Evolutionary conservation across 2,888 invertebrate genomes (phyloP).

Genomic region (Pharmacophagus antenor): DNA sequence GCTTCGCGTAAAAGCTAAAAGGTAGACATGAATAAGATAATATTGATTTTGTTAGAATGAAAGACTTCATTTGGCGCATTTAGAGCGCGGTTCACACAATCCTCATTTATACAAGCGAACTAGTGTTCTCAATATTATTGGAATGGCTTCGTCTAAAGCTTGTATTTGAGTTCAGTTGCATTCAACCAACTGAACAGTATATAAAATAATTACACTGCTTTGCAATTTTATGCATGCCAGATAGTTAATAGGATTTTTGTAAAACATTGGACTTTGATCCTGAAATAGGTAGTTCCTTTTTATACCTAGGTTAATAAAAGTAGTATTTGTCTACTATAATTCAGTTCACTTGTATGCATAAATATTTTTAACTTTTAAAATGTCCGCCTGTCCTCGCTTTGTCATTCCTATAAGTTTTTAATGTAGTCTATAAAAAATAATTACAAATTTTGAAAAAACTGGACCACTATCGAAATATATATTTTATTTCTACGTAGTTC

Average conservation of each 20-base stretch:
- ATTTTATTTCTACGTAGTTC: not conserved
- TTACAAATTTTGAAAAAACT: too few species aligned
- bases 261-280: constrained; percentile 44
- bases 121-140: constrained; percentile 63
- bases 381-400: constrained; percentile 44
- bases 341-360: constrained; percentile 18
- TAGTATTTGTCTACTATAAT: constrained; percentile 26
- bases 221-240: constrained; percentile 79
- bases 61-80: constrained; percentile 63
- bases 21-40: constrained; percentile 55
- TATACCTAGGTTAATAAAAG: constrained; percentile 25
- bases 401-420: constrained; percentile 31
- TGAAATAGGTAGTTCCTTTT: constrained; percentile 29
- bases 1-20: constrained; percentile 71
- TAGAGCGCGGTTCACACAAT: constrained; percentile 67
- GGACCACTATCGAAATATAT: not conserved
- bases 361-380: constrained; percentile 26
- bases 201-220: constrained; percentile 69
- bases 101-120: constrained; percentile 57
- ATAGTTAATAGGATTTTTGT: constrained; percentile 71
- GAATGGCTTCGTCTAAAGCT: constrained; percentile 78
- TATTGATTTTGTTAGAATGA: constrained; percentile 49
- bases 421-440: not conserved
- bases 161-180: constrained; percentile 65
- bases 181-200: constrained; percentile 48